Evolutionary conservation across 2,797 vertebrate species (phyloP).

Genomic region (Corythornis leucogaster): DNA sequence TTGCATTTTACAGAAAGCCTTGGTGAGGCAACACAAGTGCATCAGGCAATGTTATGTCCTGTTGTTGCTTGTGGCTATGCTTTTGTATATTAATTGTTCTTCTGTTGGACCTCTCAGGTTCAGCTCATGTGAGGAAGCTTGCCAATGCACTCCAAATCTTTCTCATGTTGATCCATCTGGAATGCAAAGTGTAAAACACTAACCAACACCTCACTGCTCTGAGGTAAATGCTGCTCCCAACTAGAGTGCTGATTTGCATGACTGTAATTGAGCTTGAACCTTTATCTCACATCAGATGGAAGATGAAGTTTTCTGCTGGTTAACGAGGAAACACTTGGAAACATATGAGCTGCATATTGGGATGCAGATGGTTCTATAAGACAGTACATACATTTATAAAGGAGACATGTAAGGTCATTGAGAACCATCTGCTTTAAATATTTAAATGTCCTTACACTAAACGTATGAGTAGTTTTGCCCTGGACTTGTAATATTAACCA

Average conservation of each 20-base stretch:
- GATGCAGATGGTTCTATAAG: slow-evolving; percentile 73
- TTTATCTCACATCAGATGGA: slow-evolving; percentile 5
- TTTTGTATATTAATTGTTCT: neutral
- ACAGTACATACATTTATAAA: slow-evolving; percentile 74
- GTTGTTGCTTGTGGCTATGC: neutral
- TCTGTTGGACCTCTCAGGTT: neutral
- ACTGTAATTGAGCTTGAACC: slow-evolving; percentile 46
- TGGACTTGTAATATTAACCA: slow-evolving; percentile 66
- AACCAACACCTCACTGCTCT: neutral
- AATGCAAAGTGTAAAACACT: neutral
- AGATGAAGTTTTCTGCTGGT: slow-evolving; percentile 60
- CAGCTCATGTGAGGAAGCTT: neutral
- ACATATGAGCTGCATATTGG: slow-evolving; percentile 76
- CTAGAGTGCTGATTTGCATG: neutral
- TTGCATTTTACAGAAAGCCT: neutral
- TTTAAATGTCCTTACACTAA: slow-evolving; percentile 70
- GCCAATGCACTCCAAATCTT: neutral
- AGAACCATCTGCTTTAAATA: slow-evolving; percentile 74
- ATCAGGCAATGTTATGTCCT: neutral
- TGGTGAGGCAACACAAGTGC: neutral
- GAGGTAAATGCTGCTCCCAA: neutral
- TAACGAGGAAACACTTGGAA: slow-evolving; percentile 71
- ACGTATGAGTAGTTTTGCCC: slow-evolving; percentile 62
- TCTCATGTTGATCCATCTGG: neutral
- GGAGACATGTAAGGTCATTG: slow-evolving; percentile 77